A percentile compares a stretch with the other conserved stretches of the same genome.
Evolutionary conservation across 2,113 vertebrate genomes (phyloP).

Genomic region (Reinhardtius hippoglossoides): DNA sequence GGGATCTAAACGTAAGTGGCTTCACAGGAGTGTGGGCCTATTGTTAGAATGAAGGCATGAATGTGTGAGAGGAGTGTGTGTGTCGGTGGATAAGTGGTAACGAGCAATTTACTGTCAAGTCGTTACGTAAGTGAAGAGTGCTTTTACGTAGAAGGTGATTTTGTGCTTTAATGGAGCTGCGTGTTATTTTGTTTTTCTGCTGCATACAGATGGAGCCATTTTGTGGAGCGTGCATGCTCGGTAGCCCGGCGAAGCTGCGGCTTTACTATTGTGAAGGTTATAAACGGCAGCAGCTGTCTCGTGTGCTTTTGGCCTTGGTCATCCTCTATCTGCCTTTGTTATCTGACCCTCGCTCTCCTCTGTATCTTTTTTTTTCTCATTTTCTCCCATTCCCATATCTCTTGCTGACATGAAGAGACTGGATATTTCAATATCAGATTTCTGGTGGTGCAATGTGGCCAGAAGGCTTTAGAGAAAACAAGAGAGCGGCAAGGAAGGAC

Average conservation of each 20-base stretch:
- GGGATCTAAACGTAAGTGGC: conserved; percentile 59
- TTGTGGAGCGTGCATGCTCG: conserved; percentile 19
- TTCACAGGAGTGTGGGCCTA: conserved; percentile 54
- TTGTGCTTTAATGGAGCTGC: conserved; percentile 50
- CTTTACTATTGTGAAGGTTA: conserved; percentile 40
- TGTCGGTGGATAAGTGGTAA: conserved; percentile 77
- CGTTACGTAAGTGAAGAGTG: conserved; percentile 67
- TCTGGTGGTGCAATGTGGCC: conserved; percentile 27
- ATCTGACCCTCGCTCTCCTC: conserved; percentile 40
- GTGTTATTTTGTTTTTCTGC: conserved; percentile 49
- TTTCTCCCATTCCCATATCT: conserved; percentile 35
- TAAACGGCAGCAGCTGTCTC: conserved; percentile 39
- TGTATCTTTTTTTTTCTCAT: conserved; percentile 36
- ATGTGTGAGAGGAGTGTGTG: conserved; percentile 69
- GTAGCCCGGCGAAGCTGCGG: neutral
- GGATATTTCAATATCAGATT: conserved; percentile 61
- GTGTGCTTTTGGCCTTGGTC: conserved; percentile 30
- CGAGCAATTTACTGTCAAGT: conserved; percentile 74
- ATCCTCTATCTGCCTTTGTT: conserved; percentile 39
- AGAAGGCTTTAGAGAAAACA: conserved; percentile 29
- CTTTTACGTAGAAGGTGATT: conserved; percentile 65
- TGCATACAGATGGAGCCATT: conserved; percentile 41
- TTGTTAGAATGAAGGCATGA: conserved; percentile 67
- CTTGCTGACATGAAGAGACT: conserved; percentile 33
- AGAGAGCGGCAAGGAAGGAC: neutral